These are phyloP conservation scores for Chelon labrosus DNA, from an alignment of 2,797 vertebrate species.

Conservation along the genomic window DNA sequence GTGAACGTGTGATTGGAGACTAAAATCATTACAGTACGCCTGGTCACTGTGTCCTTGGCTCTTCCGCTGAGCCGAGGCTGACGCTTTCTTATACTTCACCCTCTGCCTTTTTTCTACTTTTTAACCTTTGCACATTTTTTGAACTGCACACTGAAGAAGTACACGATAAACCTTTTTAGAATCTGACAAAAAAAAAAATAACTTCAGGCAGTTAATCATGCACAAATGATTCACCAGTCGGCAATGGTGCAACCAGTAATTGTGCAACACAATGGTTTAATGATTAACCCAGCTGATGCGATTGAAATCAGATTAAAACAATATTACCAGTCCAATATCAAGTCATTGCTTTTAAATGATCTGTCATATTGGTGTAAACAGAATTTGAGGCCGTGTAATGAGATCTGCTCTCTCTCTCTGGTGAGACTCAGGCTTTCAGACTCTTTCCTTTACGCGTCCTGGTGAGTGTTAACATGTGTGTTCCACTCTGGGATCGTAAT, in stretches of 20 bases:
- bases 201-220: background rate
- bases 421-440: background rate
- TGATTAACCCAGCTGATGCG: conserved; percentile 6
- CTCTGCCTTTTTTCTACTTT: conserved; percentile 32
- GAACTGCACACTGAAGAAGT: no score
- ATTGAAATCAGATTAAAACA: conserved; percentile 16
- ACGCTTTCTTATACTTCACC: conserved; percentile 49
- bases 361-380: background rate
- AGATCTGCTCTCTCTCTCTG: conserved; percentile 2
- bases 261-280: conserved; percentile 9
- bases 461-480: conserved; percentile 28
- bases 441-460: conserved; percentile 4
- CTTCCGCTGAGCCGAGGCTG: conserved; percentile 73
- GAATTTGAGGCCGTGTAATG: background rate
- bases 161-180: background rate
- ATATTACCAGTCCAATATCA: conserved; percentile 1
- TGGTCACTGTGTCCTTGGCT: conserved; percentile 86
- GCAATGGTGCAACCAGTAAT: background rate
- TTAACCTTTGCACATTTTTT: background rate
- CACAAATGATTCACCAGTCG: conserved; percentile 4
- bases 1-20: conserved; percentile 83
- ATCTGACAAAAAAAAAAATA: conserved; percentile 20
- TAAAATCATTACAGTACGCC: conserved; percentile 86
- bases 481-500: conserved; percentile 33
- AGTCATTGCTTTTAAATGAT: conserved; percentile 9